phyloP scores from a whole-genome alignment of 2,113 vertebrate genomes.

The Lampris incognitus region DNA sequence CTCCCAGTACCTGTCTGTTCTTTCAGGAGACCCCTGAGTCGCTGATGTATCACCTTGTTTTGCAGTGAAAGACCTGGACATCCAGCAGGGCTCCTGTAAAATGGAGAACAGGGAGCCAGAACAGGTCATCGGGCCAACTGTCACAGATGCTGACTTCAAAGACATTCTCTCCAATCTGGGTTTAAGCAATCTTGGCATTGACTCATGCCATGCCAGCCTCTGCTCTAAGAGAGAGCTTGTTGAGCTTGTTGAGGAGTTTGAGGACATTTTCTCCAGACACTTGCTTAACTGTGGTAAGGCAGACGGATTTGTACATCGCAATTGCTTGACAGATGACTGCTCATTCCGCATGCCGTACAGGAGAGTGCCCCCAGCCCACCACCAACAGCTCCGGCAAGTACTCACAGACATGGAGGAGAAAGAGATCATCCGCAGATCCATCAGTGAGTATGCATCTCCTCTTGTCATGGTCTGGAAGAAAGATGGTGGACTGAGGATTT shows the following conservation, averaged over 20 bases:
- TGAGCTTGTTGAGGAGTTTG: conserved; percentile 16
- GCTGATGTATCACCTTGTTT: background rate
- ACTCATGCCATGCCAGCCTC: background rate
- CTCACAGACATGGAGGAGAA: conserved; percentile 46
- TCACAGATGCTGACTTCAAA: background rate
- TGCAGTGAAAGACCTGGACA: conserved; percentile 23
- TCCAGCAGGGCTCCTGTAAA: background rate
- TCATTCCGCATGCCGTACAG: conserved; percentile 41
- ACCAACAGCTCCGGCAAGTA: conserved; percentile 23
- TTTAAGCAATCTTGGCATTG: conserved; percentile 23
- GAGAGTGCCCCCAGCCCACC: conserved; percentile 30
- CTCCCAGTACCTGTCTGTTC: too few relatives aligned
- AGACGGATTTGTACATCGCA: conserved; percentile 9
- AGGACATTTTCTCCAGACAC: conserved; percentile 36
- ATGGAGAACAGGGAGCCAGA: background rate
- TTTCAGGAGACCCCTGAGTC: background rate
- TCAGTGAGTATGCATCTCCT: conserved; percentile 32
- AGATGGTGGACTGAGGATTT: background rate
- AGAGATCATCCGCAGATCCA: conserved; percentile 34
- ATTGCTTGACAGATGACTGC: conserved; percentile 27
- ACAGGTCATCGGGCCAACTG: background rate
- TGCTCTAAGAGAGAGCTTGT: conserved; percentile 8
- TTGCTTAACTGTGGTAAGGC: conserved; percentile 20
- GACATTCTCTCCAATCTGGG: conserved; percentile 17
- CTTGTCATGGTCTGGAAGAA: background rate